Base-by-base conservation (phyloP, 2,888 invertebrate species). In the Amitus sp. region DNA sequence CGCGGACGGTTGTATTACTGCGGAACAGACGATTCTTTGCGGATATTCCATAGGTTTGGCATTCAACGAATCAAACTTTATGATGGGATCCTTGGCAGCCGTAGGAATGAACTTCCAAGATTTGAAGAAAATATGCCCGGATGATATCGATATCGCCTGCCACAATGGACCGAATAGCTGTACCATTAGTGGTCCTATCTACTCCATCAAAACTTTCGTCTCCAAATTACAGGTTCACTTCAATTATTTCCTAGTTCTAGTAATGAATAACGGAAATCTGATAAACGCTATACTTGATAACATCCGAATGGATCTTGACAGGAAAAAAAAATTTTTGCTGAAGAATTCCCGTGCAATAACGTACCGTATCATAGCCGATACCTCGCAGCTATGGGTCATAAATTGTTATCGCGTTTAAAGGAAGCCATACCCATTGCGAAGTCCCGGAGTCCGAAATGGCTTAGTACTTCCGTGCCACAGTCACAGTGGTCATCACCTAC, bases 361-460 rank as follows among this genome's bases (percentile, higher is more conserved):
- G 93, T 95, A 68, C 94, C 96, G 0, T 96, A 95, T 75, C 96
- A 96, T 77, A 94, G 94, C 57, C 87, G 88, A 51, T 94, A 94
- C 71, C 93, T 96, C 72, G 84, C 88, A 2, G 85, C 87, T 34
- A 89, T 90, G 65, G 92, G 91, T 15, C 89, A 90, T 0, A 86
- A 84, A 34, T 85, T 95, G 34, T 78, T 89, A 1, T 84, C 87
- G 48, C 87, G 89, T 67, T 75, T 93, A 51, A 86, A 84, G 17
- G 80, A 88, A 73, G 87, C 90, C 0, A 90, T 92, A 42, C 86
- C 87, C 0, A 72, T 85, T 0, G 89, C 92, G 0, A 90, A 89
- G 71, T 79, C 83, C 1, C 86, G 96, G 15, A 89, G 91, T 0
- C 75, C 85, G 0, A 89, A 89, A 60, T 97, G 97, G 97, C 82